These are phyloP conservation scores for Agrenia bidenticulata DNA, from an alignment of 2,888 invertebrate species.

Conservation along the genomic window DNA sequence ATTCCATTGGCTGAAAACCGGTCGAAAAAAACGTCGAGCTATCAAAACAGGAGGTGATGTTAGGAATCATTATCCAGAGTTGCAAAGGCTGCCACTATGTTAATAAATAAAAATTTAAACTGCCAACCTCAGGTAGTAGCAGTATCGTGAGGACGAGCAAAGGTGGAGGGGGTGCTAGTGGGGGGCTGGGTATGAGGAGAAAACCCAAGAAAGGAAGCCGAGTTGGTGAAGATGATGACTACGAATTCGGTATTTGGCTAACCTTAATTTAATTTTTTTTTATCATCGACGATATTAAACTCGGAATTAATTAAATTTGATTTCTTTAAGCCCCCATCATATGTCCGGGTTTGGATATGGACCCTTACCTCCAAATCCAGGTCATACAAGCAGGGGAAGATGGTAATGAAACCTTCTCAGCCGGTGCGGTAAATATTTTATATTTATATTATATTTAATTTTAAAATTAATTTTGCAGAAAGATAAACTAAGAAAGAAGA, in stretches of 20 bases:
- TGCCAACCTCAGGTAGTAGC: constrained; percentile 12
- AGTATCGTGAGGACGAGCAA: constrained; percentile 32
- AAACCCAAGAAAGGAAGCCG: constrained; percentile 34
- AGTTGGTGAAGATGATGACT: constrained; percentile 52
- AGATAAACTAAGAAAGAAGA: too few species aligned
- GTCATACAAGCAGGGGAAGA: constrained; percentile 71
- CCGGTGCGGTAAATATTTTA: too few species aligned
- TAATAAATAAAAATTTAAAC: too few species aligned
- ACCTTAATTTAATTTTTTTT: too few species aligned
- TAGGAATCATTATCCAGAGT: too few species aligned
- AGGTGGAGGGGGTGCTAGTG: constrained; percentile 32
- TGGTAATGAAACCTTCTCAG: constrained; percentile 70
- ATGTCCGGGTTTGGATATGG: constrained; percentile 56
- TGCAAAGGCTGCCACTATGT: too few species aligned
- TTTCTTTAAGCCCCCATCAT: constrained; percentile 1
- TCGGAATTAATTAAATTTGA: too few species aligned
- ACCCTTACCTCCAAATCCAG: constrained; percentile 69
- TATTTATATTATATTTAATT: too few species aligned
- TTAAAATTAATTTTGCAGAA: too few species aligned
- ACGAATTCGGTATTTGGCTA: constrained; percentile 54
- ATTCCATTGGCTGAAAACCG: constrained; percentile 73
- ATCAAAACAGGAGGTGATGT: constrained; percentile 42
- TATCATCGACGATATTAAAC: too few species aligned
- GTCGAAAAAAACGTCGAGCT: constrained; percentile 55
- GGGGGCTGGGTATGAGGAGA: constrained; percentile 27